Conservation (phyloP, 2,113 vertebrate species). For the Prunella fulvescens region DNA sequence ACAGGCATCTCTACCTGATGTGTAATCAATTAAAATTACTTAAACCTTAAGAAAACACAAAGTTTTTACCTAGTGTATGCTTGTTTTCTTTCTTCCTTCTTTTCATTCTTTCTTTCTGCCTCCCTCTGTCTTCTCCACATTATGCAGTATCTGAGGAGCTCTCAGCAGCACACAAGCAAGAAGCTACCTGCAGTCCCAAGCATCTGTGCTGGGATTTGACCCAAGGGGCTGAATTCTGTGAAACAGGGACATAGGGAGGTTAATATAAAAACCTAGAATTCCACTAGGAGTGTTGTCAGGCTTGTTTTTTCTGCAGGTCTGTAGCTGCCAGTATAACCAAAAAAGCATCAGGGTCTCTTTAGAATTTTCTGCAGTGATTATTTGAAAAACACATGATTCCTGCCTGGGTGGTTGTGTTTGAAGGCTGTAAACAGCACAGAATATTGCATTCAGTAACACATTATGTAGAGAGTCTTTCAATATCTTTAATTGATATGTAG, state of each 20-base stretch:
- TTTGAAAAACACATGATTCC: background rate
- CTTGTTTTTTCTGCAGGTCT: background rate
- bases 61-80: background rate
- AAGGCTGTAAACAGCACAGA: background rate
- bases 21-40: background rate
- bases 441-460: background rate
- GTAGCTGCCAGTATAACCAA: no score
- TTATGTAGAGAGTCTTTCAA: background rate
- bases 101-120: background rate
- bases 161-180: background rate
- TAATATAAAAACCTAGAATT: background rate
- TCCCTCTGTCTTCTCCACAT: background rate
- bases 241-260: background rate
- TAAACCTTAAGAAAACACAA: background rate
- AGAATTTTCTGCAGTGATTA: background rate
- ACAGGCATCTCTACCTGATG: background rate
- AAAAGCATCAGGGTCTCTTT: background rate
- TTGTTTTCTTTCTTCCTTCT: background rate
- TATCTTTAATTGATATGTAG: background rate
- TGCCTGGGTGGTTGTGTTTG: background rate
- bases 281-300: accelerated
- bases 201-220: background rate
- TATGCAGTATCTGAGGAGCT: background rate
- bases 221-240: background rate
- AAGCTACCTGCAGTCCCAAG: background rate